Percentiles rank a stretch among this genome's conserved stretches.
These are phyloP conservation scores for Trilocha varians DNA, from an alignment of 2,888 invertebrate genomes.

Conservation along the genomic window DNA sequence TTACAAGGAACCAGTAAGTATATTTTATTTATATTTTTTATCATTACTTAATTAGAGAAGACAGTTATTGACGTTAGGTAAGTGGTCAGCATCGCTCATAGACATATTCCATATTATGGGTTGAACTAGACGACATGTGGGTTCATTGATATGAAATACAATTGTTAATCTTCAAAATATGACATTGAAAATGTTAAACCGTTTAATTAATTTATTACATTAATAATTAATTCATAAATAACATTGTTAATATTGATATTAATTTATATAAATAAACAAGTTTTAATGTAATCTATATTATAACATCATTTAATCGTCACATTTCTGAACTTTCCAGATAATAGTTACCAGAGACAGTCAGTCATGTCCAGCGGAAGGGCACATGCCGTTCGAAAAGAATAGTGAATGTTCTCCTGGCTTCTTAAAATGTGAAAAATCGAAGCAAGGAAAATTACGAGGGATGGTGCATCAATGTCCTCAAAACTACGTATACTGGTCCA, in stretches of 20 bases:
- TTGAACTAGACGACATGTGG: too few relatives aligned
- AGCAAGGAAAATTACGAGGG: conserved; percentile 73
- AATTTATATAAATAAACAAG: too few relatives aligned
- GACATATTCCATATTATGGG: too few relatives aligned
- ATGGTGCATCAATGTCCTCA: conserved; percentile 84
- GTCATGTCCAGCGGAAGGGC: conserved; percentile 79
- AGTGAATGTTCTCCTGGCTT: conserved; percentile 81
- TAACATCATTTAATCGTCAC: too few relatives aligned
- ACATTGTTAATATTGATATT: background rate
- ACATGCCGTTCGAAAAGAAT: conserved; percentile 77
- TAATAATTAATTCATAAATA: conserved; percentile 3
- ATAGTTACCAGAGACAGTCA: conserved; percentile 65
- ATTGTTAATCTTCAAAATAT: too few relatives aligned
- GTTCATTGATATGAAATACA: too few relatives aligned
- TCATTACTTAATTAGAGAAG: too few relatives aligned
- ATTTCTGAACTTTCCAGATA: conserved; percentile 69
- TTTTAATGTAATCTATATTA: too few relatives aligned
- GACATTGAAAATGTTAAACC: too few relatives aligned
- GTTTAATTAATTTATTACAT: conserved; percentile 1
- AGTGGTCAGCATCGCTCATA: too few relatives aligned
- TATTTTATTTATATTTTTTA: background rate
- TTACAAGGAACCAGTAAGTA: conserved; percentile 74
- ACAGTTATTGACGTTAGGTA: too few relatives aligned
- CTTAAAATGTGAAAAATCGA: conserved; percentile 76
- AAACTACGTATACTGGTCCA: conserved; percentile 83